Conservation (phyloP, 2,888 invertebrate genomes). For the Osedax frankpressi region DNA sequence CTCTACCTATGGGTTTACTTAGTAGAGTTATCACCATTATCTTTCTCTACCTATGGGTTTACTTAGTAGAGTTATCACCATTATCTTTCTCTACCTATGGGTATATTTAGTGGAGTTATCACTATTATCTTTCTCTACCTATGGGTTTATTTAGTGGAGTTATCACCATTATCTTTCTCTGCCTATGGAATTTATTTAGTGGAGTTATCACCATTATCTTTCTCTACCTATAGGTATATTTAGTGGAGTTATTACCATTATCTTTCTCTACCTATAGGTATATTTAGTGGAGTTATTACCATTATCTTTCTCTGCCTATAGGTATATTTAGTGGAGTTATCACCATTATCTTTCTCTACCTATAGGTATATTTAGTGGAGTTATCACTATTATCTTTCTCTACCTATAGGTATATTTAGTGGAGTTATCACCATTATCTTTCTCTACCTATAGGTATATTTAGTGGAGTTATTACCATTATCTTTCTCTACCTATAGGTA, state of each 20-base stretch:
- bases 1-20: neutral
- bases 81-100: neutral
- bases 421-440: neutral
- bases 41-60: slow-evolving; percentile 45
- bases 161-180: neutral
- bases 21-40: slow-evolving; percentile 46
- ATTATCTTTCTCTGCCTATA: too few species aligned
- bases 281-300: neutral
- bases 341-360: neutral
- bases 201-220: too few species aligned
- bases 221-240: too few species aligned
- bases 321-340: slow-evolving; percentile 47
- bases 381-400: too few species aligned
- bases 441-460: neutral
- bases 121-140: too few species aligned
- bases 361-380: neutral
- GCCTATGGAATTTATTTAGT: neutral
- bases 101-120: neutral
- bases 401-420: slow-evolving; percentile 49
- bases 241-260: slow-evolving; percentile 30
- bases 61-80: slow-evolving; percentile 42
- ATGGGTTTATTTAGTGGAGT: slow-evolving; percentile 48
- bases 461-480: too few species aligned
- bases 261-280: neutral
- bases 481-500: too few species aligned